Evolutionary conservation across 1,140 invertebrate genomes (phyloP).

Genomic region (Meloidogyne exigua): DNA sequence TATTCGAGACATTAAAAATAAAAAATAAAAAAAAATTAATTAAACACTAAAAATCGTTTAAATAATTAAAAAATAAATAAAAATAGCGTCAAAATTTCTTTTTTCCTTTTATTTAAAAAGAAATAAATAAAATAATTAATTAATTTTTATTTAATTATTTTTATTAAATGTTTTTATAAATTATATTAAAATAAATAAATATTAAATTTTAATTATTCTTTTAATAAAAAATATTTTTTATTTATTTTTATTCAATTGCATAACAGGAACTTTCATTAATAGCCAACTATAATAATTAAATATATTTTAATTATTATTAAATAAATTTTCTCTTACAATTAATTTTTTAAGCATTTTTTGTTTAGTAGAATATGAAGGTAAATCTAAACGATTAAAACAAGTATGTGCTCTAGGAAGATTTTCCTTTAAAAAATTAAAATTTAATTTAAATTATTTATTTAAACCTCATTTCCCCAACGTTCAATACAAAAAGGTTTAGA

Average conservation of each 20-base stretch:
- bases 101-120: too few species aligned
- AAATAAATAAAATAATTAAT: too few species aligned
- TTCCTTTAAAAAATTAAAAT: constrained; percentile 69
- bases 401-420: constrained; percentile 79
- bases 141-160: too few species aligned
- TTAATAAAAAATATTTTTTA: too few species aligned
- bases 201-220: too few species aligned
- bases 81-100: too few species aligned
- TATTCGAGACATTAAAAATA: too few species aligned
- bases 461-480: constrained; percentile 92
- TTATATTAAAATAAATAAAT: too few species aligned
- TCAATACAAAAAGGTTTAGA: constrained; percentile 95
- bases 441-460: constrained; percentile 84
- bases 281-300: constrained; percentile 71
- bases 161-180: too few species aligned
- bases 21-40: too few species aligned
- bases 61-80: too few species aligned
- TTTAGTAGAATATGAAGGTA: constrained; percentile 88
- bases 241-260: constrained; percentile 79
- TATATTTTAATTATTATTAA: background rate
- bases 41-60: too few species aligned
- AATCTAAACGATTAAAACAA: constrained; percentile 92
- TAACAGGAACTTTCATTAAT: constrained; percentile 96
- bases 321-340: constrained; percentile 35
- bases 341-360: constrained; percentile 91